Base-by-base conservation (phyloP, 2,888 invertebrate species). In the Aricia artaxerxes region DNA sequence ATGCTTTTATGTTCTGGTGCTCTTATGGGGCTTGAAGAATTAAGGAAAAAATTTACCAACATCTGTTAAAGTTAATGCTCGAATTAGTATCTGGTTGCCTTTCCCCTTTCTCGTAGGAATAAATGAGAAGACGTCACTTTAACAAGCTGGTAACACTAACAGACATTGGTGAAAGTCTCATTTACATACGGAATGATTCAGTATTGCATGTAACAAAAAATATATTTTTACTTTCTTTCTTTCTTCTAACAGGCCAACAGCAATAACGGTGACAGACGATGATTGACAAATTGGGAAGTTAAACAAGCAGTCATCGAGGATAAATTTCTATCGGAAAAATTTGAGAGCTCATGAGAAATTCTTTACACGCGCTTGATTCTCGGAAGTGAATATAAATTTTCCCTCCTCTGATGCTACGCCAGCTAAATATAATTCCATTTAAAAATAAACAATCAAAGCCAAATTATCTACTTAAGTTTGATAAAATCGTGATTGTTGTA, bases 331-430 rank as follows among this genome's bases (percentile, higher is more conserved):
- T 11, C 31, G 4, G 31, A 3, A 24, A 64, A 64, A 31, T 64
- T 64, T 64, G 31, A 9, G 31, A 31, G 64, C 31, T 61, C 31
- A 64, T 64, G 9, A 31, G 31, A 24, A 31, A 64, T 64, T 64
- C 64, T 64, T 64, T 11, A 64, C 31, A 64, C 64, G 31, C 64
- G 64, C 64, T 24, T 64, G 64, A 11, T 7, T 31, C 64, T 31
- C 31, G 64, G 64, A 64, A 31, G 64, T 31, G 64, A 64, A 64
- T 64, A 64, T 64, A 64, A 64, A 9, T 61, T 61, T 64, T 31
- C 11, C 31, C 31, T 31, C 64, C 64, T 31, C 4, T 31, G 64
- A 64, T 64, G 64, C 11, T 24, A 9, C 24, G 57, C 57, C 57
- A 57, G 57, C 16, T 57, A 16, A 16, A 57, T 57, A 1, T 57